These are phyloP conservation scores for Xylocampa areola DNA, from an alignment of 2,888 invertebrate genomes.

Conservation along the genomic window DNA sequence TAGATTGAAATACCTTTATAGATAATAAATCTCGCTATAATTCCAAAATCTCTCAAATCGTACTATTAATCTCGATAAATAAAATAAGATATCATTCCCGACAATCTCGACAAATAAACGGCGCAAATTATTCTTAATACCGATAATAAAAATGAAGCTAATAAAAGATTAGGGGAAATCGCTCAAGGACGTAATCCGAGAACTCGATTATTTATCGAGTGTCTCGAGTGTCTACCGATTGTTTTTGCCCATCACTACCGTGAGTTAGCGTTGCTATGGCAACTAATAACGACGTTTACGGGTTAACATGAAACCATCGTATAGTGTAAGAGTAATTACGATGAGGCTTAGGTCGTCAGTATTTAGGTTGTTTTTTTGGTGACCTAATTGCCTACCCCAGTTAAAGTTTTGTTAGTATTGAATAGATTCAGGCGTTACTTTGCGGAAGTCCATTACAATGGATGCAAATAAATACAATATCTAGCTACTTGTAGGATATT, in stretches of 20 bases:
- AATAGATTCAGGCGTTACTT: no score
- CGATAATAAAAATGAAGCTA: conserved; percentile 31
- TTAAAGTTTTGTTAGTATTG: no score
- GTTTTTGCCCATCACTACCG: conserved; percentile 33
- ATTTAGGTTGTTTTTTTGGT: conserved; percentile 12
- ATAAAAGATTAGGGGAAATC: conserved; percentile 27
- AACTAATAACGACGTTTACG: conserved; percentile 34
- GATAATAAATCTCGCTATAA: no score
- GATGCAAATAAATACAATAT: no score
- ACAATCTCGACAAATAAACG: conserved; percentile 10
- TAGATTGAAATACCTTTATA: no score
- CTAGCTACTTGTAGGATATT: no score
- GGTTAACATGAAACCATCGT: conserved; percentile 13
- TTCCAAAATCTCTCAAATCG: no score
- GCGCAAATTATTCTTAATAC: conserved; percentile 24
- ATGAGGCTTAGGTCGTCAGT: no score
- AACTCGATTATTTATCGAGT: conserved; percentile 31
- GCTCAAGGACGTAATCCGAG: conserved; percentile 28
- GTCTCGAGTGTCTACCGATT: conserved; percentile 25
- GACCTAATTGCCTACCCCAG: conserved; percentile 9
- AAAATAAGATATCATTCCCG: conserved; percentile 9
- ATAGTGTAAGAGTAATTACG: conserved; percentile 8
- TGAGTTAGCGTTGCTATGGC: conserved; percentile 32
- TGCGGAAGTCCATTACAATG: no score
- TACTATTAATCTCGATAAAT: neutral